These are phyloP conservation scores for Pammene fasciana DNA, from an alignment of 2,888 invertebrate species.

Conservation along the genomic window DNA sequence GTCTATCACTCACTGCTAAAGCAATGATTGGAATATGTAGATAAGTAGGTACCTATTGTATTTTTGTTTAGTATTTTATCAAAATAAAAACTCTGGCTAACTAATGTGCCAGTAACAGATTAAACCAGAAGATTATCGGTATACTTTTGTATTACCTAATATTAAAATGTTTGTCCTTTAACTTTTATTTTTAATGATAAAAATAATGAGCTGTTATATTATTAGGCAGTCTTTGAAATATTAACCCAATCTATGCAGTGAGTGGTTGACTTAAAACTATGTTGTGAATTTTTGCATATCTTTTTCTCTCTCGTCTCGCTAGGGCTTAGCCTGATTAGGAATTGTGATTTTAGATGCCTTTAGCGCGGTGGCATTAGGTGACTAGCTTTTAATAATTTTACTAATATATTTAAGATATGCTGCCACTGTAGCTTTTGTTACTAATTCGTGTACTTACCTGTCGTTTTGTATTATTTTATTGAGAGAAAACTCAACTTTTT, in stretches of 20 bases:
- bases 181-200: too few species aligned
- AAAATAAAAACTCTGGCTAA: too few species aligned
- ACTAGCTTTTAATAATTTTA: constrained; percentile 40
- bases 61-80: too few species aligned
- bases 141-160: too few species aligned
- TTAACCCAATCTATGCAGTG: neutral
- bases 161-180: too few species aligned
- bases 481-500: constrained; percentile 5
- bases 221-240: too few species aligned
- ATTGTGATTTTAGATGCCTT: constrained; percentile 81
- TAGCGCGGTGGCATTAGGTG: constrained; percentile 61
- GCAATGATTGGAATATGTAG: neutral
- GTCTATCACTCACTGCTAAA: constrained; percentile 22
- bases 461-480: constrained; percentile 15
- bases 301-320: constrained; percentile 62
- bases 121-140: too few species aligned
- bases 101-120: too few species aligned
- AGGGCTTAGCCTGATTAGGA: constrained; percentile 74
- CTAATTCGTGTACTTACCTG: constrained; percentile 39
- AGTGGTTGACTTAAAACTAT: constrained; percentile 49
- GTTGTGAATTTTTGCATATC: constrained; percentile 79
- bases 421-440: constrained; percentile 73
- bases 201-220: too few species aligned
- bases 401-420: constrained; percentile 51
- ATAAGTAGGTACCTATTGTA: neutral